Percentiles rank a stretch among this genome's conserved stretches.
Conservation (phyloP, 2,888 invertebrate genomes). For the Trilocha varians region DNA sequence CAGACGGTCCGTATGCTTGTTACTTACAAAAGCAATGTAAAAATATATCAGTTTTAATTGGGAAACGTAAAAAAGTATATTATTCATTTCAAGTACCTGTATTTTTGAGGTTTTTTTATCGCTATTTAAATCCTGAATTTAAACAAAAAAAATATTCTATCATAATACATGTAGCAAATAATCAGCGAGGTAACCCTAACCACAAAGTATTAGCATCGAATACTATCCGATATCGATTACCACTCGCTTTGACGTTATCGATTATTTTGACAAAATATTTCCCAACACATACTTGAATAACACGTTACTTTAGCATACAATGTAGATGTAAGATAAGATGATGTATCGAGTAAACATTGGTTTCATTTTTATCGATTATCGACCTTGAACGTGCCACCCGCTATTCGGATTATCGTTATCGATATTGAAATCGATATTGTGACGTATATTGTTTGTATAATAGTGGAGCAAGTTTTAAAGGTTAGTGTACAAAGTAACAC, state of each 20-base stretch:
- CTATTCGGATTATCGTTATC: neutral
- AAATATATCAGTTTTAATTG: too few relatives aligned
- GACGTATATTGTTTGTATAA: neutral
- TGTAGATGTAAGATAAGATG: neutral
- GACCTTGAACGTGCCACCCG: neutral
- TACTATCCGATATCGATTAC: neutral
- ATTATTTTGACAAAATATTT: neutral
- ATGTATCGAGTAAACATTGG: neutral
- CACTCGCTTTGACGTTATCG: neutral
- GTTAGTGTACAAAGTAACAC: too few relatives aligned
- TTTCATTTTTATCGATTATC: neutral
- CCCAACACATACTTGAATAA: neutral
- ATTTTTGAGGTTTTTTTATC: too few relatives aligned
- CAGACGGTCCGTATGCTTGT: too few relatives aligned
- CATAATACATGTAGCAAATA: too few relatives aligned
- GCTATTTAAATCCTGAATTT: too few relatives aligned
- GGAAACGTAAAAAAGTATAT: too few relatives aligned
- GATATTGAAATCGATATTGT: neutral
- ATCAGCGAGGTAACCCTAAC: neutral
- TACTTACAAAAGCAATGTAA: too few relatives aligned
- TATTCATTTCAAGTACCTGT: too few relatives aligned
- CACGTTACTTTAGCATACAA: neutral
- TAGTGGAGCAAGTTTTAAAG: neutral
- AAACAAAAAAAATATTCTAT: too few relatives aligned
- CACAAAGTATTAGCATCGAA: neutral